Conservation (phyloP, 2,113 vertebrate genomes). For the Nanorana parkeri region DNA sequence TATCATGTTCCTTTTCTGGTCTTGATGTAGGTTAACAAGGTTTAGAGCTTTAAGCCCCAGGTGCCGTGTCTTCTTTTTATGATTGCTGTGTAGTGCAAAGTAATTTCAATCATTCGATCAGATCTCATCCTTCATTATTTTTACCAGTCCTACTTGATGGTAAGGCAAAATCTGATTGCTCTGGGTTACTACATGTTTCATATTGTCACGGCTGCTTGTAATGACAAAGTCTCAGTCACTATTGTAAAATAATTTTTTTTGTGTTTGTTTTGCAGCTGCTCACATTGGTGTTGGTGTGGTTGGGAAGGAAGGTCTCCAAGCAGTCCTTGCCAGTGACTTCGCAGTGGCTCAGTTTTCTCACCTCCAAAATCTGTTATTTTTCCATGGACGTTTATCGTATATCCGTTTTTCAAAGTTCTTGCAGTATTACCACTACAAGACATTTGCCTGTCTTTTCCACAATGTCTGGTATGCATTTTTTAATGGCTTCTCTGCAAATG, state of each 20-base stretch:
- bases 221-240: too few species aligned
- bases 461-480: conserved; percentile 77
- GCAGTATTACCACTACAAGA: conserved; percentile 79
- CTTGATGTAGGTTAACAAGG: too few species aligned
- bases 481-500: conserved; percentile 79
- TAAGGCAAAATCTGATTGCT: too few species aligned
- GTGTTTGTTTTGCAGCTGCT: conserved; percentile 64
- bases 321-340: conserved; percentile 78
- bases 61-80: too few species aligned
- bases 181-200: too few species aligned
- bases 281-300: conserved; percentile 78
- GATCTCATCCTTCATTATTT: too few species aligned
- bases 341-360: conserved; percentile 76
- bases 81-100: too few species aligned
- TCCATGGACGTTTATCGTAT: conserved; percentile 81
- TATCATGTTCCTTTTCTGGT: too few species aligned
- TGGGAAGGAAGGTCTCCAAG: conserved; percentile 78
- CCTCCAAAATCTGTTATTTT: conserved; percentile 72
- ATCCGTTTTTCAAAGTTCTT: conserved; percentile 75
- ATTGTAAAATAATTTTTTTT: background rate
- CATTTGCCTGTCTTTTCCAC: conserved; percentile 73
- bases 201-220: too few species aligned
- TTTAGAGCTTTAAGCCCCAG: too few species aligned
- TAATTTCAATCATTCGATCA: too few species aligned
- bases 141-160: too few species aligned